Percentiles rank a stretch among this genome's conserved stretches.
Conservation (phyloP, 2,113 vertebrate species). For the Apaloderma vittatum region DNA sequence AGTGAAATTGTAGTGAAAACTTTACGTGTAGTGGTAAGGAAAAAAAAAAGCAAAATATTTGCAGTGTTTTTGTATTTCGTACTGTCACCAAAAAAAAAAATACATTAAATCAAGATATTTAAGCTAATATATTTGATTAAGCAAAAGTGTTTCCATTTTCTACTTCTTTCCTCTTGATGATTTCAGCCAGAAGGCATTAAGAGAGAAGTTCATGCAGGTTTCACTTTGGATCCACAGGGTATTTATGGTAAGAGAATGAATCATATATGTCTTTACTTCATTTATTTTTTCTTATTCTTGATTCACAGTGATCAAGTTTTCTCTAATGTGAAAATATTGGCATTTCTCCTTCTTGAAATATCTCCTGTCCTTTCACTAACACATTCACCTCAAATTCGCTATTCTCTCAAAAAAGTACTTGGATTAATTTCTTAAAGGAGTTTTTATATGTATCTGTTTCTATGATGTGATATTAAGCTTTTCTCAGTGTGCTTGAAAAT, state of each 20-base stretch:
- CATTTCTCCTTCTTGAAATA: background rate
- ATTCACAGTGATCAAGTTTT: background rate
- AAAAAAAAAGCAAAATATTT: background rate
- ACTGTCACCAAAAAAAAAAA: background rate
- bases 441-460: background rate
- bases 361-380: background rate
- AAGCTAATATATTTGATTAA: background rate
- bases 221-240: slow-evolving; percentile 89
- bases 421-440: background rate
- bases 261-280: background rate
- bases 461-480: background rate
- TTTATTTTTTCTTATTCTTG: background rate
- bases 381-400: background rate
- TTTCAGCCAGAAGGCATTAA: slow-evolving; percentile 91
- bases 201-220: slow-evolving; percentile 79
- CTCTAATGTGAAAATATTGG: background rate
- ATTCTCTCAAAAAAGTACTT: background rate
- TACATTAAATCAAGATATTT: background rate
- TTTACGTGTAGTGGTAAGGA: slow-evolving; percentile 90
- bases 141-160: background rate
- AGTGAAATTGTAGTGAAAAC: slow-evolving; percentile 84
- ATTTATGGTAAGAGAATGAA: slow-evolving; percentile 84
- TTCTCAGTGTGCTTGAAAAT: background rate
- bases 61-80: background rate
- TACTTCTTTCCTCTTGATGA: slow-evolving; percentile 6